Evolutionary conservation across 2,113 vertebrate species (phyloP), one percentile per base, ranked within the genome.

Genomic region (Rhinoderma darwinii): DNA sequence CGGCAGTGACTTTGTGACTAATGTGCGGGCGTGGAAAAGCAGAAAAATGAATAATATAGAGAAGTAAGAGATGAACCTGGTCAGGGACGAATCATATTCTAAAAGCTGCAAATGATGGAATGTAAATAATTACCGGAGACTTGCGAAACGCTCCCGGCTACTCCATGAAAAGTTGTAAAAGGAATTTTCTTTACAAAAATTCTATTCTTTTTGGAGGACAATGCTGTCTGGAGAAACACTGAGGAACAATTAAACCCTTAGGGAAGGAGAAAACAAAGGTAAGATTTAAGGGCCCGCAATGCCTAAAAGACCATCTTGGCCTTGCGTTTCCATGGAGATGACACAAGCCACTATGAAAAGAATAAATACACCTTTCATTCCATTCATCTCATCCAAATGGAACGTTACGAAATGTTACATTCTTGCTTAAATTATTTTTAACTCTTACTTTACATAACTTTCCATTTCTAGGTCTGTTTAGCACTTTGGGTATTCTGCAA

Each of bases 171-270:
- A 35, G 47, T 54, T 78, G 75, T 51, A 0, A 78, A 25, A 39
- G 14, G 72, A 27, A 25, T 54, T 18, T 20, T 54, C 30, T 78
- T 11, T 25, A 37, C 8, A 79, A 54, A 79, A 51, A 50, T 56
- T 56, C 32, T 56, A 59, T 80, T 80, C 77, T 39, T 56, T 54
- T 50, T 39, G 35, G 51, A 80, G 51, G 51, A 80, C 77, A 80
- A 80, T 56, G 77, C 17, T 12, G 22, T 56, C 77, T 80, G 51
- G 8, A n/a, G 77, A 17, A 25, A 54, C 10, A 44, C 27, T 0
- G 32, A 75, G 39, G 73, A 80, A 80, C 77, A 80, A n/a, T 80
- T 56, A 80, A 80, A 80, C 51, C 50, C 77, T 80, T 37, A 50
- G 50, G 77, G 77, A 80, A 56, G 50, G 77, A 80, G 77, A 37